Conservation (phyloP, 2,888 invertebrate species). For the Limnephilus auricula region DNA sequence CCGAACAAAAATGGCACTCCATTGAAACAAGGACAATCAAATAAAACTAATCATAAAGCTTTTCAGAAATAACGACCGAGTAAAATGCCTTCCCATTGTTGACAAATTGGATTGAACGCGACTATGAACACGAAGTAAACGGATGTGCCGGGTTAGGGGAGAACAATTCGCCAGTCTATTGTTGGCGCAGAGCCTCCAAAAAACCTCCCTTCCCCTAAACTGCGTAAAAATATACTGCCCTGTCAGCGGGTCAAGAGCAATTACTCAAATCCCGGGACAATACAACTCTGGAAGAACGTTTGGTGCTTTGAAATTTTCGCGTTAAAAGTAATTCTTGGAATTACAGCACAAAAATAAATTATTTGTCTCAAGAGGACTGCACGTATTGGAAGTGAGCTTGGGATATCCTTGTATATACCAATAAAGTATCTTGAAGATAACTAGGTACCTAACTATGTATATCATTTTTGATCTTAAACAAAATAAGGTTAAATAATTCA, state of each 20-base stretch:
- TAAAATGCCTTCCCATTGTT: constrained; percentile 17
- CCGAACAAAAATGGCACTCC: neutral
- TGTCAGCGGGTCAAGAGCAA: constrained; percentile 34
- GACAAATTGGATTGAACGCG: constrained; percentile 35
- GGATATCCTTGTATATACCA: too few species aligned
- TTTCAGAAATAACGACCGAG: neutral
- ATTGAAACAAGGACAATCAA: neutral
- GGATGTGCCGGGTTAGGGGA: neutral
- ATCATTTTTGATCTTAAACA: too few species aligned
- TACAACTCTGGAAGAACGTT: neutral
- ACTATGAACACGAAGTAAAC: constrained; percentile 2
- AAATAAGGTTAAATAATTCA: too few species aligned
- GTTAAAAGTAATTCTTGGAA: neutral
- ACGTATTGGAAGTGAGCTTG: neutral
- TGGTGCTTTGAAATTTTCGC: neutral
- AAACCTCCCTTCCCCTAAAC: neutral
- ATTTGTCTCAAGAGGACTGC: neutral
- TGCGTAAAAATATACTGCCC: constrained; percentile 21
- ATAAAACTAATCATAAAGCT: constrained; percentile 28
- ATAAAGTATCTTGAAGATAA: too few species aligned
- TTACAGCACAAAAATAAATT: neutral
- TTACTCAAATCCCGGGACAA: constrained; percentile 33
- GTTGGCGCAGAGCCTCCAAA: neutral
- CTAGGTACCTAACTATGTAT: too few species aligned
- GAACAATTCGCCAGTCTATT: constrained; percentile 28